Conservation (phyloP, 2,113 vertebrate genomes). For the Tragulus kanchil region DNA sequence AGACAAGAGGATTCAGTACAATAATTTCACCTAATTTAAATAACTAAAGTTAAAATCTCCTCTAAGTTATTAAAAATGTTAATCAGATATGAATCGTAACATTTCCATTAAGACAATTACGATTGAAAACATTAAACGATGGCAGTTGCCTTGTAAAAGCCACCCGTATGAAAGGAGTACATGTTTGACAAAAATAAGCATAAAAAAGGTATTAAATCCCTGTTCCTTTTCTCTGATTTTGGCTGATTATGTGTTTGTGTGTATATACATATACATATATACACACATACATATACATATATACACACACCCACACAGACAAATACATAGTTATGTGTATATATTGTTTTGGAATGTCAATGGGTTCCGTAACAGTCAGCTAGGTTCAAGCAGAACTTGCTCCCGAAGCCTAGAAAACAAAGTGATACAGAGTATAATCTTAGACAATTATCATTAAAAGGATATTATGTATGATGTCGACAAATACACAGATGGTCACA, state of each 20-base stretch:
- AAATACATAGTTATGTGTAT: constrained; percentile 87
- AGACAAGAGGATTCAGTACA: constrained; percentile 81
- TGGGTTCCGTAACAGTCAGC: constrained; percentile 94
- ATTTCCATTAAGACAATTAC: constrained; percentile 89
- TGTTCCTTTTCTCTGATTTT: constrained; percentile 93
- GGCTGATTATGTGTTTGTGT: constrained; percentile 89
- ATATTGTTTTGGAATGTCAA: constrained; percentile 98
- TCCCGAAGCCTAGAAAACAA: constrained; percentile 97
- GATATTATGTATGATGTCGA: constrained; percentile 76
- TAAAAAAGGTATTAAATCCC: constrained; percentile 93
- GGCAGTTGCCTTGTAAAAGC: constrained; percentile 92
- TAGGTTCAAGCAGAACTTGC: constrained; percentile 98
- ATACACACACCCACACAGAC: constrained; percentile 82
- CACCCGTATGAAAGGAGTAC: constrained; percentile 92
- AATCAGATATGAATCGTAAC: constrained; percentile 88
- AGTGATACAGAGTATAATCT: constrained; percentile 89
- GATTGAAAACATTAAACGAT: constrained; percentile 88
- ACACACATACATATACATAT: constrained; percentile 79
- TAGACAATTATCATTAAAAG: constrained; percentile 85
- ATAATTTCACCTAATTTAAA: constrained; percentile 82
- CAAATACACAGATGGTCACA: constrained; percentile 80
- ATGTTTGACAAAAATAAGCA: constrained; percentile 92
- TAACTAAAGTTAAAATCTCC: constrained; percentile 84
- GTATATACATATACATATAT: constrained; percentile 77
- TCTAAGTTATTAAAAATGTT: constrained; percentile 87